Base-by-base conservation (phyloP, 92 coral and sea anemone species). In the Diadumene lineata region DNA sequence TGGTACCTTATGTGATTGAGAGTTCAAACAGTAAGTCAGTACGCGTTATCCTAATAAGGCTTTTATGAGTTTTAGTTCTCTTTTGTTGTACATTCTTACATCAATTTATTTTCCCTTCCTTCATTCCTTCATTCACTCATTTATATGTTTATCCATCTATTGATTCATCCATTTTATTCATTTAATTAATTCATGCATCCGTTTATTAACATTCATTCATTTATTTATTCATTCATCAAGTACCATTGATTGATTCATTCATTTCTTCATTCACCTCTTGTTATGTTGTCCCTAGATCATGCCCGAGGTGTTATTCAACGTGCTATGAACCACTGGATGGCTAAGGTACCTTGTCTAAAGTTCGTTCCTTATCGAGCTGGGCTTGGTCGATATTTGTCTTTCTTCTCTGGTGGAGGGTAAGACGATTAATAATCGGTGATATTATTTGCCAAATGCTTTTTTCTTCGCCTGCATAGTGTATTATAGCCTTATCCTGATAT, bases 351-450 rank as follows among this genome's bases (percentile, higher is more conserved):
- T 9, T 91, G 97, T 68, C 68, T 91, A 30, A 78, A 32, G 69
- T 91, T 91, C 72, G 88, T 84, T n/a, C 60, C 43, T 16, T 64
- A 68, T 43, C 55, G 18, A n/a, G 15, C 68, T 2, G 31, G 66
- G 10, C 53, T 46, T 19, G 24, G 74, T 0, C 68, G 56, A 26
- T 87, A 91, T 72, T 76, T 91, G 18, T 88, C 87, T 6, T 91
- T 91, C 83, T 91, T 87, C 80, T 24, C 86, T 16, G 97, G 97
- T 7, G 90, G 92, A 72, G 92, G 92, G 97, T 91, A 62, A 78
- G 92, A n/a, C n/a, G n/a, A n/a, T n/a, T n/a, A n/a, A n/a, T n/a
- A n/a, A n/a, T n/a, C n/a, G n/a, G n/a, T n/a, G n/a, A n/a, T n/a
- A n/a, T n/a, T n/a, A n/a, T n/a, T n/a, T n/a, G n/a, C n/a, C n/a